Base-by-base conservation (phyloP, 2,888 invertebrate genomes). In the Nomada lathburiana region DNA sequence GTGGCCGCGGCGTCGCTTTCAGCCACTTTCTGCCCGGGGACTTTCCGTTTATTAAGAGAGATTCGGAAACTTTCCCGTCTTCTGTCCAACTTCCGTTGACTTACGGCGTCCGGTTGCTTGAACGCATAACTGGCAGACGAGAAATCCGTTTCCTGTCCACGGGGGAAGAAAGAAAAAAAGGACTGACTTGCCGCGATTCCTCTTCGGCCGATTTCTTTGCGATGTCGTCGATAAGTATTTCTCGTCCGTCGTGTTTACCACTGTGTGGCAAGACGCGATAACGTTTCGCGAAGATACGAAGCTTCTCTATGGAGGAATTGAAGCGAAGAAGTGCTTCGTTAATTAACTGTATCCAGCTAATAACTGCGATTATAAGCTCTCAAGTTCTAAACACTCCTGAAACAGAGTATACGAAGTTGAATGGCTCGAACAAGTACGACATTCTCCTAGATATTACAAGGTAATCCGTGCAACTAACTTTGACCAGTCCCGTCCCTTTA, bases 11-110 rank as follows among this genome's bases (percentile, higher is more conserved):
- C 55, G 36, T 53, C 52, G 71, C 77, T 83, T 84, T 74, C 76
- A 80, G 67, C 74, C 53, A 82, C 73, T 82, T 69, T 53, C 42
- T 53, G 36, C 29, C 23, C 20, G 50, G 1, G 13, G 74, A 88
- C 85, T 88, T 87, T 44, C 20, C 62, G 75, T 80, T 88, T 86
- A 88, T 87, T 87, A 83, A 88, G 84, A 80, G 76, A 84, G 81
- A 88, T 87, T 88, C 63, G 68, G 75, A 69, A 88, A 86, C 72
- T 88, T 87, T 55, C 53, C 47, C 18, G 77, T 72, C 83, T 81
- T 84, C 76, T 73, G 70, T 80, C 60, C 53, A 81, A 83, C 65
- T 87, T 86, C 26, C 11, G 20, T 59, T 60, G 50, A 75, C 75
- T 76, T 26, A n/a, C 70, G 44, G 50, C 36, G 59, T 44, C 44